Evolutionary conservation across 2,888 invertebrate genomes (phyloP), one percentile per base, ranked within the genome.

Genomic region (Erebia ligea): DNA sequence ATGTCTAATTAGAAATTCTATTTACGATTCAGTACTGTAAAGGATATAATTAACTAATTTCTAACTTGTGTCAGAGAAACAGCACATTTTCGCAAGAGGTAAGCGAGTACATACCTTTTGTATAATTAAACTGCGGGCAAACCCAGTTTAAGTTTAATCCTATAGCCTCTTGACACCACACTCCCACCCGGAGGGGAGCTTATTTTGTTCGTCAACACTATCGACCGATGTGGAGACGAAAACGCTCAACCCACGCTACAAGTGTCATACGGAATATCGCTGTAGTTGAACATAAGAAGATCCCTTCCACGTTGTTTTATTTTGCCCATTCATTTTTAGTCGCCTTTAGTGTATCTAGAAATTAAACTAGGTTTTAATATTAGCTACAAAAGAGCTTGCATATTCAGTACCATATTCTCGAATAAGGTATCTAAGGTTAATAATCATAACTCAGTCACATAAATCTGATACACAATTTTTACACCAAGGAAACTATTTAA

Each of bases 131-230:
- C 88, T 90, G 88, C 85, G 88, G 91, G 87, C 87, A 88, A 91
- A 91, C 89, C 90, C 87, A 89, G 91, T 92, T 91, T 90, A 90
- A 92, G 92, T 92, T 92, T 91, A 92, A 92, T 93, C 92, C 91
- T 91, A 89, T 91, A 91, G 91, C 92, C 91, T 92, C 92, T 92
- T 93, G 92, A 93, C 92, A 91, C 90, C 90, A 85, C 89, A 86
- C 90, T 87, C 86, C 85, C 86, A 82, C 86, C 81, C 84, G 77
- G 81, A 85, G 89, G 89, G 89, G 87, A 90, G 91, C 88, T 91
- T 92, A 92, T 93, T 92, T 91, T 90, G 91, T 92, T 89, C 90
- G 90, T 90, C 91, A 91, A 91, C 91, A 89, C 90, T 91, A 80
- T 92, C 90, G 91, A 92, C 87, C 89, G 85, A 87, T 85, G 87